phyloP scores from a whole-genome alignment of 2,797 vertebrate species.

The Ptychobarbus kaznakovi region DNA sequence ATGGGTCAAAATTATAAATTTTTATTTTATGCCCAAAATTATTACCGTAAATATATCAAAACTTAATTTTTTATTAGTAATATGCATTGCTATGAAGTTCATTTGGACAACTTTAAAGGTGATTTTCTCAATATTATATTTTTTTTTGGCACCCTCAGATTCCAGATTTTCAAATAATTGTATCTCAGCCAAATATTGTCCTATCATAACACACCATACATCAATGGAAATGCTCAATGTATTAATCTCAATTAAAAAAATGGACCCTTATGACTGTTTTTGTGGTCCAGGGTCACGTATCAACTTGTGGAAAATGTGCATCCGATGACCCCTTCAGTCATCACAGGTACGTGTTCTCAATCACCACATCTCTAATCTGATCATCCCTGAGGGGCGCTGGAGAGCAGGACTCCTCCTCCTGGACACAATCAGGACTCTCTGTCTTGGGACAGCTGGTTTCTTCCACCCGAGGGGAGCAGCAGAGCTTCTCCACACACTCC shows the following conservation, averaged over 20 bases:
- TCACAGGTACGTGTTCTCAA: slow-evolving; percentile 69
- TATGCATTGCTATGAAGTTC: background rate
- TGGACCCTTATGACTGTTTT: background rate
- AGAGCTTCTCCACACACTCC: slow-evolving; percentile 71
- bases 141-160: background rate
- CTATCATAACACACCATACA: background rate
- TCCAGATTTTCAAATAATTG: background rate
- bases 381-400: slow-evolving; percentile 58
- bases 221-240: background rate
- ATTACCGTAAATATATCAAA: background rate
- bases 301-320: background rate
- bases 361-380: slow-evolving; percentile 58
- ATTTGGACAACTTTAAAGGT: background rate
- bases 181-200: background rate
- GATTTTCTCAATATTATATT: background rate
- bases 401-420: slow-evolving; percentile 41
- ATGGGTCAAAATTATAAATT: background rate
- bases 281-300: background rate
- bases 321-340: background rate
- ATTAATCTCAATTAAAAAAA: background rate
- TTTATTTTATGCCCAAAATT: background rate
- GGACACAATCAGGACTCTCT: background rate
- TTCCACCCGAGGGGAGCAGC: slow-evolving; percentile 66
- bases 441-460: background rate
- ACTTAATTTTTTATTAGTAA: background rate